These are phyloP conservation scores for Spisula solida DNA, from an alignment of 2,888 invertebrate species.

Conservation along the genomic window DNA sequence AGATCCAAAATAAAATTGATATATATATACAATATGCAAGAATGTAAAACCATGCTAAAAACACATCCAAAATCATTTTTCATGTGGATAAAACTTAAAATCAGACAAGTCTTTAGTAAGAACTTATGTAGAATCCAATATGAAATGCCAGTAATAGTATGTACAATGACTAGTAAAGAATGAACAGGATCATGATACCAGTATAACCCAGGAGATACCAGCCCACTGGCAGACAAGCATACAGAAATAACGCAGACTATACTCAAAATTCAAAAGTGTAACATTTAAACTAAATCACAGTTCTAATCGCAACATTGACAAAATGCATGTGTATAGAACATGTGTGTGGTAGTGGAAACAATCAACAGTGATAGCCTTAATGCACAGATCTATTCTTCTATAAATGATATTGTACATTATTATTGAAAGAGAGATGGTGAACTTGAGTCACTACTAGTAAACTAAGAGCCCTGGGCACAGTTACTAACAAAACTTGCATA, in stretches of 20 bases:
- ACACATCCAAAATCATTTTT: slow-evolving; percentile 6
- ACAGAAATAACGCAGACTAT: background rate
- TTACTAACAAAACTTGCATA: too few relatives aligned
- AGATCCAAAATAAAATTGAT: background rate
- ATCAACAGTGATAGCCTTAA: too few relatives aligned
- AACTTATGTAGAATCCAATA: slow-evolving; percentile 7
- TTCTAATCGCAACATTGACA: too few relatives aligned
- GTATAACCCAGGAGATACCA: slow-evolving; percentile 3
- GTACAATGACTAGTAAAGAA: slow-evolving; percentile 46
- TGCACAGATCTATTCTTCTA: too few relatives aligned
- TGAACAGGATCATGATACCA: slow-evolving; percentile 26
- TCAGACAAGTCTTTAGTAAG: background rate
- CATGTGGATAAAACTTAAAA: slow-evolving; percentile 14
- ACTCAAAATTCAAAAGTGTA: too few relatives aligned
- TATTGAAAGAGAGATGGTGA: too few relatives aligned
- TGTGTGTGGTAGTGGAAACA: too few relatives aligned
- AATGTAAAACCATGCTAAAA: background rate
- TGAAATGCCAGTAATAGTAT: slow-evolving; percentile 5
- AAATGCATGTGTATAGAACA: too few relatives aligned
- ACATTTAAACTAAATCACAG: too few relatives aligned
- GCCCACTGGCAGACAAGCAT: background rate
- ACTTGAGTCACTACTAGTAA: too few relatives aligned
- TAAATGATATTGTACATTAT: too few relatives aligned
- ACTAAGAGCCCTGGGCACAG: too few relatives aligned
- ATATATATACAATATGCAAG: slow-evolving; percentile 3